Evolutionary conservation across 1,140 invertebrate genomes (phyloP), one percentile per base, ranked within the genome.

Genomic region (Tetragnatha versicolor): DNA sequence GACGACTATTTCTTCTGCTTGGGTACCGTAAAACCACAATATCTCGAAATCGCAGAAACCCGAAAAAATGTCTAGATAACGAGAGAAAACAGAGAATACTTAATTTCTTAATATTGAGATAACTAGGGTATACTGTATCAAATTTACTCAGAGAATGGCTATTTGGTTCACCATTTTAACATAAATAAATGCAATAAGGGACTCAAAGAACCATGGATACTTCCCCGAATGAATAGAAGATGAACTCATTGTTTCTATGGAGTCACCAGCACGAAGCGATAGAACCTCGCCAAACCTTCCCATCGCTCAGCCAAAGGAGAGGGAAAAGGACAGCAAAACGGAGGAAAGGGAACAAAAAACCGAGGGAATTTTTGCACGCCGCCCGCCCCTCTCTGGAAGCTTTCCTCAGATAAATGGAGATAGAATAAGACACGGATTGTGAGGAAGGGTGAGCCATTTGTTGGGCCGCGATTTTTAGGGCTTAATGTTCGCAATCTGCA

Each of bases 401-500:
- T 61, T 75, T 75, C 31, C 39, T 35, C 76, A 69, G 76, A 79
- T 79, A 79, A 79, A 79, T 79, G 53, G 53, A 69, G 65, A 69
- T 47, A 65, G 76, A 79, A 79, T 60, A 79, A 69, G 65, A 69
- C 65, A 68, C 65, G 76, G 76, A 79, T 79, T 79, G 76, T 37
- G 65, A 68, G 37, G 65, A 60, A 68, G 76, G 63, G 51, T 69
- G 76, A 69, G 65, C 76, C 76, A 79, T 79, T 69, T 78, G 75
- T 78, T 68, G 65, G 37, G 51, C 58, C 33, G 33, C 47, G 75
- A 78, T 68, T 79, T 79, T 68, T 79, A 79, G 60, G 69, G 63
- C 76, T 79, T 79, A 79, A 79, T 79, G 73, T 77, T 60, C 73
- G 66, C 73, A 77, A 65, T 77, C 73, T 65, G 61, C 73, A 65